Conservation (phyloP, 2,888 invertebrate species). For the Petrolisthes manimaculis region DNA sequence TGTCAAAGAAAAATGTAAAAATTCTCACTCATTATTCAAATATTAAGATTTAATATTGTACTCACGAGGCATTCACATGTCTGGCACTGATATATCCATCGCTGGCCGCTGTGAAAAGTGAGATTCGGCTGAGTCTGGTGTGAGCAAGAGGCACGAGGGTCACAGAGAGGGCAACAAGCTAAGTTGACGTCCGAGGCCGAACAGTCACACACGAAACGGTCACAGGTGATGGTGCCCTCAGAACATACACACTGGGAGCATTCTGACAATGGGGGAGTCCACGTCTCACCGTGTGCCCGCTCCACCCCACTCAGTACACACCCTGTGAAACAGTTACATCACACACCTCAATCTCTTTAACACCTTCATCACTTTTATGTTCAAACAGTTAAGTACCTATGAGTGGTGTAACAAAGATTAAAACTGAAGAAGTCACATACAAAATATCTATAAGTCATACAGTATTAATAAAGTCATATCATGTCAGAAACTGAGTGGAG, state of each 20-base stretch:
- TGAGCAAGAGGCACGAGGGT: slow-evolving; percentile 76
- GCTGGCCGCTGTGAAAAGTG: slow-evolving; percentile 83
- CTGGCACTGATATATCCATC: slow-evolving; percentile 92
- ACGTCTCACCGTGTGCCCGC: slow-evolving; percentile 63
- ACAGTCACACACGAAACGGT: slow-evolving; percentile 80
- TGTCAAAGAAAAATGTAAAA: too few species aligned
- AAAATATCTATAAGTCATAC: too few species aligned
- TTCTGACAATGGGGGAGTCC: slow-evolving; percentile 61
- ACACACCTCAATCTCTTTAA: neutral
- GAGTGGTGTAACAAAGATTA: too few species aligned
- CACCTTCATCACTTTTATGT: too few species aligned
- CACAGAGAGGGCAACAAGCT: slow-evolving; percentile 86
- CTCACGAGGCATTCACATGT: slow-evolving; percentile 90
- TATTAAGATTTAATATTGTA: neutral
- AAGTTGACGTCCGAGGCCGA: slow-evolving; percentile 69
- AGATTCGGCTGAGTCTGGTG: slow-evolving; percentile 85
- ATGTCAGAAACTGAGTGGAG: too few species aligned
- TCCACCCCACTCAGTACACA: slow-evolving; percentile 64
- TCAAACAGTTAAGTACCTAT: too few species aligned
- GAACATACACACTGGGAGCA: slow-evolving; percentile 66
- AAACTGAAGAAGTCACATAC: too few species aligned
- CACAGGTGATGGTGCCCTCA: slow-evolving; percentile 74
- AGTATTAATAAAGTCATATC: too few species aligned
- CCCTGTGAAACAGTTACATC: slow-evolving; percentile 43
- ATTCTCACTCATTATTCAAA: neutral